Conservation (phyloP, 2,888 invertebrate species). For the Galeruca laticollis region DNA sequence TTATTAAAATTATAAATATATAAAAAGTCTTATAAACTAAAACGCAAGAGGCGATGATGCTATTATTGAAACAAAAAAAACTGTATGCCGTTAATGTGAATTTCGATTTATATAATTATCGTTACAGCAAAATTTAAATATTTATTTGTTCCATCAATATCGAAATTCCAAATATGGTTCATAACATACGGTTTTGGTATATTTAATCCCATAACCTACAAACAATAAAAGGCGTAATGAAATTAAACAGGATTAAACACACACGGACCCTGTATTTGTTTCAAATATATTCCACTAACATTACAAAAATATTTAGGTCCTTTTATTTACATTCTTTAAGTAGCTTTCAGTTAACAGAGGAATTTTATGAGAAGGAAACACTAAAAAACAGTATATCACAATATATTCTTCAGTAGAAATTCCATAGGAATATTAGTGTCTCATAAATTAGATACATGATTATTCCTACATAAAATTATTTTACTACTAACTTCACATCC, state of each 20-base stretch:
- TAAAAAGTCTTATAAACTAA: conserved; percentile 11
- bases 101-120: conserved; percentile 2
- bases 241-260: conserved; percentile 19
- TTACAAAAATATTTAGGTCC: conserved; percentile 56
- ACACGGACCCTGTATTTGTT: conserved; percentile 33
- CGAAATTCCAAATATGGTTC: not conserved
- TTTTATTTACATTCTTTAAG: conserved; percentile 50
- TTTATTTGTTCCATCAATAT: not conserved
- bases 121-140: not conserved
- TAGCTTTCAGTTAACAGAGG: conserved; percentile 43
- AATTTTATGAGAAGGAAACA: conserved; percentile 29
- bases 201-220: conserved; percentile 21
- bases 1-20: not conserved
- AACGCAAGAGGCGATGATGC: not conserved
- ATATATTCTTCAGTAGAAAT: conserved; percentile 20
- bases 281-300: conserved; percentile 49
- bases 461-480: too few species aligned
- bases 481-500: too few species aligned
- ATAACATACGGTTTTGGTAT: conserved; percentile 16
- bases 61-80: not conserved
- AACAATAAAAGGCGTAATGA: not conserved
- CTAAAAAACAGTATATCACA: conserved; percentile 42
- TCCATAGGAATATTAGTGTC: not conserved
- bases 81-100: not conserved
- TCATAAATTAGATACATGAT: too few species aligned